Evolutionary conservation across 2,113 vertebrate genomes (phyloP), one percentile per base, ranked within the genome.

Genomic region (Promerops cafer): DNA sequence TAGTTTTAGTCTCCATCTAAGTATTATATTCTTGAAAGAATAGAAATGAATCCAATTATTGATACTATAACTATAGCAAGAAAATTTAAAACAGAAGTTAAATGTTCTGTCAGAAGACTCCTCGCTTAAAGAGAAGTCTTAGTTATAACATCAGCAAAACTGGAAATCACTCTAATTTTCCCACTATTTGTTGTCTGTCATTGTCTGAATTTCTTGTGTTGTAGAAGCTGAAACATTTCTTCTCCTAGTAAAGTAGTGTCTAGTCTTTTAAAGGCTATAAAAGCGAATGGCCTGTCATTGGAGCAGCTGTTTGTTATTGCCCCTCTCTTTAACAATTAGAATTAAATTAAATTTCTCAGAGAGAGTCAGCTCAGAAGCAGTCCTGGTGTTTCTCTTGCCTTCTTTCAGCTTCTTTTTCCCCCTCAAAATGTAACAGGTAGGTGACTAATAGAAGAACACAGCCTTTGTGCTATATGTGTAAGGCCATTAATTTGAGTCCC

Each of bases 401-500:
- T 64, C 80, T 80, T 81, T 82, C 44, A 74, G n/a, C 14, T 75
- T 72, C n/a, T 24, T 77, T 75, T 82, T 17, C 24, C 18, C 11
- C 35, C 49, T 52, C 44, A 87, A 87, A 71, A 80, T 74, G 20
- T 79, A 90, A 68, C 84, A 77, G 30, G 52, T 56, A 79, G 27
- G 44, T 86, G 60, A 86, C 59, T 94, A 84, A 76, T 59, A 89
- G 79, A 96, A 44, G 79, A 94, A 57, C 86, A 74, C 40, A 84
- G 39, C 53, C 77, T 90, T 94, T 95, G 39, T 92, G 88, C 81
- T 74, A 10, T 79, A 42, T 42, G 31, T 93, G 28, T 91, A 90
- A 89, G 35, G 66, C 11, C 79, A 96, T 91, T 97, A 95, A 95
- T 96, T 93, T 96, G 77, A 92, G 81, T 90, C 47, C 60, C 61